Base-by-base conservation (phyloP, 2,797 vertebrate genomes). In the Paedocypris micromegethes region DNA sequence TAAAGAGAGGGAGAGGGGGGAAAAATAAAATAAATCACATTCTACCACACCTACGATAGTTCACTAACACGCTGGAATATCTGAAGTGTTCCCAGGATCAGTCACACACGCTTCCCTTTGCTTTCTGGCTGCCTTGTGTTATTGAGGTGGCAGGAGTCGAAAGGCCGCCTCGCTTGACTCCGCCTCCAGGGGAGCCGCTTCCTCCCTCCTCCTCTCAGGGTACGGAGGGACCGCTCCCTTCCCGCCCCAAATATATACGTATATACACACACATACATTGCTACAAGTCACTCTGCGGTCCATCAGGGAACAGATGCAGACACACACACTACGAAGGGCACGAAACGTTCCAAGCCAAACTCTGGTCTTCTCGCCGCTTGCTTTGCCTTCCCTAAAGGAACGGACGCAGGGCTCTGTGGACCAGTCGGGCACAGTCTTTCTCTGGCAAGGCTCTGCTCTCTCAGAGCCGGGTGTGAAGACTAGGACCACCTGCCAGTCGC, bases 401-500 rank as follows among this genome's bases (percentile, higher is more conserved):
- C 86, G 85, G 81, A 83, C 47, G 81, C 80, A 72, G 75, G 72
- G 57, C 37, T 64, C 64, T 65, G 60, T 62, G 61, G 50, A 46
- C 40, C 62, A 69, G 63, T 49, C 44, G 46, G 43, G 52, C 67
- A 47, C 56, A 66, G 47, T 54, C 56, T 48, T 6, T 7, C 51
- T 41, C 42, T 65, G 51, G 44, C 47, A 56, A 61, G 58, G 70
- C 52, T 75, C 74, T 8, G 73, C 70, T 49, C 47, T 58, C 42
- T 46, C 68, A 72, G 74, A 68, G 50, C 58, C 40, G 42, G 71
- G 70, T 72, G 53, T 50, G 61, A 70, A 79, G 83, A 89, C 85
- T 88, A 90, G 75, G 86, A 90, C 80, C 86, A 88, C 79, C 86
- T 84, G 78, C 78, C 37, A 6, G 57, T 44, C 5, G 55, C 49